Evolutionary conservation across 2,113 vertebrate genomes (phyloP), one percentile per base, ranked within the genome.

Genomic region (Campylorhamphus procurvoides): DNA sequence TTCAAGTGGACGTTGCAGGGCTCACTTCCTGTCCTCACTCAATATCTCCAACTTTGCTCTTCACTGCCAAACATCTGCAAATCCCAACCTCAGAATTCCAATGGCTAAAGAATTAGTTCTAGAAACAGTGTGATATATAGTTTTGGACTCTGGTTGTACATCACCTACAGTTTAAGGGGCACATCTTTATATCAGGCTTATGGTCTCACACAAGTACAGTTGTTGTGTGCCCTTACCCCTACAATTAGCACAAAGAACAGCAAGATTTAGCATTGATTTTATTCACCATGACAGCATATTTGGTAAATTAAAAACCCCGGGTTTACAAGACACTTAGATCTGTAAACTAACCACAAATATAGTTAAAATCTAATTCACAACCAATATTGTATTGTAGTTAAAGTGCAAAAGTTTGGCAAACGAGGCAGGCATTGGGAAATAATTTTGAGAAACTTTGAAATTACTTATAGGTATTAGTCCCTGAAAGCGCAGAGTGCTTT

Each of bases 401-500:
- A 50, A 83, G 95, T 28, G 27, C 68, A 53, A 27, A 71, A 69
- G 68, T 75, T 81, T 94, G 53, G 44, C 76, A 88, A 58, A 66
- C 3, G 37, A 90, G 47, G 60, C 53, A 37, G 53, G 55, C 29
- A 84, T 86, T 68, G 46, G 33, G 37, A 93, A 94, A 92, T 44
- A 4, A 66, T 52, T 84, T 53, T 71, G 50, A 67, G 74, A 91
- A 89, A 68, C 53, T 83, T 82, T 29, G 82, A 35, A 60, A 44
- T 93, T 94, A 90, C 90, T 89, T 94, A 78, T 19, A 94, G 84
- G 68, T 85, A 87, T 84, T 90, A 94, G 5, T 74, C 37, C 58
- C 28, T 94, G 75, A 81, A 94, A 96, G 71, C 92, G 89, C 59
- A 93, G 75, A 90, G 68, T 92, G 49, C 80, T 92, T 93, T 95